A percentile compares a stretch with the other conserved stretches of the same genome.
phyloP scores from a whole-genome alignment of 2,113 vertebrate genomes.

The Stigmatopora nigra region DNA sequence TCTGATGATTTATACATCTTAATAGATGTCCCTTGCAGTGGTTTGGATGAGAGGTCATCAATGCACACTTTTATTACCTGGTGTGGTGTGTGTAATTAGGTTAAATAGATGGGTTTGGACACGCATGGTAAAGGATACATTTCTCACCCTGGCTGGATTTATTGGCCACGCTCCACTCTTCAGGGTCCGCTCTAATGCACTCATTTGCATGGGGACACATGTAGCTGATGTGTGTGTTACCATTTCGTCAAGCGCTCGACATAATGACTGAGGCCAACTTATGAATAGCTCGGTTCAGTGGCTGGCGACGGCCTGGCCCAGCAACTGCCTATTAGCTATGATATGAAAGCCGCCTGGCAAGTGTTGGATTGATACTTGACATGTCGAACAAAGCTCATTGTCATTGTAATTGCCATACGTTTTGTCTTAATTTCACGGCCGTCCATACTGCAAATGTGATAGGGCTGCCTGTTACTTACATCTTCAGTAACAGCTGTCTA shows the following conservation, averaged over 20 bases:
- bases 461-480: conserved; percentile 66
- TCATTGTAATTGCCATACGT: conserved; percentile 70
- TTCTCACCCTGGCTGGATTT: conserved; percentile 67
- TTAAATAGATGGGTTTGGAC: conserved; percentile 72
- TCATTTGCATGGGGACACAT: conserved; percentile 69
- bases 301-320: conserved; percentile 55
- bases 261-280: conserved; percentile 53
- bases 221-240: conserved; percentile 65
- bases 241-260: conserved; percentile 56
- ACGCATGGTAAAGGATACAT: conserved; percentile 67
- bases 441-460: conserved; percentile 65
- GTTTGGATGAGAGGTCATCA: conserved; percentile 65
- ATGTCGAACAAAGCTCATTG: conserved; percentile 68
- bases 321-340: conserved; percentile 68
- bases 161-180: conserved; percentile 63
- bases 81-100: conserved; percentile 73
- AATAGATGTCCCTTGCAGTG: conserved; percentile 60
- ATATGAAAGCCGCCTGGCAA: conserved; percentile 69
- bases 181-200: conserved; percentile 62
- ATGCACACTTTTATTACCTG: conserved; percentile 72
- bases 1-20: conserved; percentile 63
- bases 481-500: conserved; percentile 71
- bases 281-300: conserved; percentile 61
- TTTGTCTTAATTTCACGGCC: conserved; percentile 69
- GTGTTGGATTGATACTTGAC: conserved; percentile 70